These are phyloP conservation scores for Rhynchophorus ferrugineus DNA, from an alignment of 1,140 invertebrate species.

Conservation along the genomic window DNA sequence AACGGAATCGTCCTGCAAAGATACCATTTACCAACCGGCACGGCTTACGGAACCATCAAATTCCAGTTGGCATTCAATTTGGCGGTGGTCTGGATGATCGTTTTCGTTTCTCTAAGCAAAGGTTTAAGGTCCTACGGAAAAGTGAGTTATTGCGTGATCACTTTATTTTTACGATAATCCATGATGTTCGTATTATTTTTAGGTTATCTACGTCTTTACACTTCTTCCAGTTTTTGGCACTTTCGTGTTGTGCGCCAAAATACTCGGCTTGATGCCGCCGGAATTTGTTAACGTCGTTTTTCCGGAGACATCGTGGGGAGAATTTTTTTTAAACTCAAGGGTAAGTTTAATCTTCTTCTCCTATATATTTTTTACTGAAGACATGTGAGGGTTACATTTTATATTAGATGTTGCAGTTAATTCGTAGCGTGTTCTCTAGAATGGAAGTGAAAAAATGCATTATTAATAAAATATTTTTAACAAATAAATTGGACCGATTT, in stretches of 20 bases:
- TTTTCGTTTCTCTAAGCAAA: slow-evolving; percentile 83
- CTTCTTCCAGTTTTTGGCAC: slow-evolving; percentile 65
- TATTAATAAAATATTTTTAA: too few species aligned
- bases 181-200: background rate
- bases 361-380: slow-evolving; percentile 16
- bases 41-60: slow-evolving; percentile 60
- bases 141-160: slow-evolving; percentile 30
- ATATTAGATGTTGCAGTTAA: too few species aligned
- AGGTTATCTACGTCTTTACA: slow-evolving; percentile 62
- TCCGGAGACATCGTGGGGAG: slow-evolving; percentile 67
- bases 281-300: slow-evolving; percentile 60
- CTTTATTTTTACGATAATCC: background rate
- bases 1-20: slow-evolving; percentile 73
- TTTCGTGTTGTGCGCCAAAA: slow-evolving; percentile 62
- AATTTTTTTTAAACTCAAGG: slow-evolving; percentile 75
- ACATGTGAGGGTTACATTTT: slow-evolving; percentile 1
- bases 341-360: slow-evolving; percentile 41
- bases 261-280: slow-evolving; percentile 61
- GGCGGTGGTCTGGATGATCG: slow-evolving; percentile 82
- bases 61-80: slow-evolving; percentile 86
- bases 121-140: slow-evolving; percentile 80
- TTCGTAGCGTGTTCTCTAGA: too few species aligned
- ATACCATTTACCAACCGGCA: slow-evolving; percentile 52
- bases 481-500: too few species aligned
- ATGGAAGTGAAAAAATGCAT: too few species aligned